Evolutionary conservation across 2,113 vertebrate genomes (phyloP), one percentile per base, ranked within the genome.

Genomic region (Spea bombifrons): DNA sequence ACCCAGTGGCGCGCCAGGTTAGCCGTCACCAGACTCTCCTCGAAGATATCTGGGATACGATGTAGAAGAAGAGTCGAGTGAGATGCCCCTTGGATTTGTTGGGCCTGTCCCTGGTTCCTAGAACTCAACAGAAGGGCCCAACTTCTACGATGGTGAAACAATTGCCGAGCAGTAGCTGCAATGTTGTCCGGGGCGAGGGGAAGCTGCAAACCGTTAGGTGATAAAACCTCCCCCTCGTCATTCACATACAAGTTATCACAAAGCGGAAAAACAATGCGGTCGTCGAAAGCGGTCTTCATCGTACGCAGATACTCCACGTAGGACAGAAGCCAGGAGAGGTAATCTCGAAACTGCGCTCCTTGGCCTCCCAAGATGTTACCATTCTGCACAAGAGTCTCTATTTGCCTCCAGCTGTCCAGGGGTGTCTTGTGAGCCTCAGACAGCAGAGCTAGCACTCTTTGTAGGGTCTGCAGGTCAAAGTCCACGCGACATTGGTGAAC

Each of bases 81-180:
- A 5, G 48, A 9, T 3, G n/a, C 1, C 0, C 72, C 5, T 0
- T 55, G 5, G 2, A 85, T 83, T 10, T 76, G 75, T 4, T 0
- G 0, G 13, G 83, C 55, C 48, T 81, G 64, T 8, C 0, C 0
- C n/a, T 81, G 47, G 45, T 83, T 86, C 47, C 1, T 4, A 0
- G 69, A 13, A 10, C 77, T 86, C 44, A 90, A 74, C 16, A 90
- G 84, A 80, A 88, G 79, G 4, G 82, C 85, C 86, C 88, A 88
- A 46, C 82, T 86, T 8, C 12, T 4, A n/a, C 66, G 2, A 53
- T 66, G 17, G 46, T 76, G 1, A 0, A 89, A 90, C 8, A 88
- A 82, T 8, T 84, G 81, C 17, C 85, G n/a, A 0, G 86, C 85
- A 13, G 86, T 74, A 4, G 1, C 3, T 0, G 81, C 77, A 13